phyloP scores from a whole-genome alignment of 30 jellyfish, hydroid and myxozoan genomes.

The Turritopsis rubra region DNA sequence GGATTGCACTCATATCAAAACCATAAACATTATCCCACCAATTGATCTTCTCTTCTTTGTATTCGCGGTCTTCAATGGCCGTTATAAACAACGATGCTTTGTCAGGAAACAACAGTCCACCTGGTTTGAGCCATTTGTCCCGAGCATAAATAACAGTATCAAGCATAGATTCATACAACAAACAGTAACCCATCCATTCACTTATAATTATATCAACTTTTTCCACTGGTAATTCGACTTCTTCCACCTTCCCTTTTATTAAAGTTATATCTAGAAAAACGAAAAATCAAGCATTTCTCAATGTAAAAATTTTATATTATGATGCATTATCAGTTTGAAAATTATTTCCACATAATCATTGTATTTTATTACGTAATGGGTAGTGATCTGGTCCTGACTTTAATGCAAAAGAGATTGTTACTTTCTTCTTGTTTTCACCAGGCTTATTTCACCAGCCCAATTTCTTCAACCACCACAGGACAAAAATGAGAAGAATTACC shows the following conservation, averaged over 20 bases:
- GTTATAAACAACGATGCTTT: conserved; percentile 81
- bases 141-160: conserved; percentile 97
- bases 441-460: no score
- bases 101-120: conserved; percentile 98
- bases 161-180: conserved; percentile 96
- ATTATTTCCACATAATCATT: background rate
- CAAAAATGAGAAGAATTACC: conserved; percentile 40
- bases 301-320: no score
- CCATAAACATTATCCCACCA: conserved; percentile 99
- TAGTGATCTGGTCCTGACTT: background rate
- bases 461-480: background rate
- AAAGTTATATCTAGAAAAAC: conserved; percentile 67
- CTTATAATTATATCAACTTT: conserved; percentile 96
- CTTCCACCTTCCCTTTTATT: conserved; percentile 98
- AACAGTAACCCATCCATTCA: conserved; percentile 99
- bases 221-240: conserved; percentile 78
- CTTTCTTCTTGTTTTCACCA: no score
- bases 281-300: no score
- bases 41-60: conserved; percentile 94
- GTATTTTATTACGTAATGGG: background rate
- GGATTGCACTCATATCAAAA: conserved; percentile 96
- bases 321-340: no score
- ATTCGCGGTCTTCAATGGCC: conserved; percentile 97
- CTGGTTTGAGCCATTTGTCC: conserved; percentile 94
- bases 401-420: background rate